Percentiles rank a stretch among this genome's conserved stretches.
These are phyloP conservation scores for Calyptomena viridis DNA, from an alignment of 2,113 vertebrate genomes.

Conservation along the genomic window DNA sequence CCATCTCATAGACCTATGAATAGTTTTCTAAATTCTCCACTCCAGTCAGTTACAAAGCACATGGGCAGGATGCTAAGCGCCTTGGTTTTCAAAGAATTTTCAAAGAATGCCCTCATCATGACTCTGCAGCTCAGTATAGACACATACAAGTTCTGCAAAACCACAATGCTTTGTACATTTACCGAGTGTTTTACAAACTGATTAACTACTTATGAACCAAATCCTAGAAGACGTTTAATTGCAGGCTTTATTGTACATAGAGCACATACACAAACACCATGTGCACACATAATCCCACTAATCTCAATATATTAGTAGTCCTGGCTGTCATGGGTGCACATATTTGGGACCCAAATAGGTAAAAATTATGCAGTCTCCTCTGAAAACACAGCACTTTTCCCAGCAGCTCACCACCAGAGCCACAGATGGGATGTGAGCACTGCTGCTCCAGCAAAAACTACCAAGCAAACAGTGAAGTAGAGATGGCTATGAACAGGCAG, in stretches of 20 bases:
- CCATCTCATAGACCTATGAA: background rate
- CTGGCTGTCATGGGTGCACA: background rate
- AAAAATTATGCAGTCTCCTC: background rate
- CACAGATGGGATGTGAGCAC: background rate
- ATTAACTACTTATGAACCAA: background rate
- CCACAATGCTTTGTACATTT: background rate
- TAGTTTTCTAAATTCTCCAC: background rate
- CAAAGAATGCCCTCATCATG: background rate
- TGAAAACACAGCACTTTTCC: background rate
- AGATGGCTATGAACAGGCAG: background rate
- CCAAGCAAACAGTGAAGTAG: fast-evolving
- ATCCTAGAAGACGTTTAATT: background rate
- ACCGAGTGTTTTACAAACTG: background rate
- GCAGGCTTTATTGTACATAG: background rate
- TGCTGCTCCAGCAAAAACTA: background rate
- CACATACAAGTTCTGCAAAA: background rate
- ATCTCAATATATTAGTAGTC: background rate
- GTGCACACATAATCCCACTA: background rate
- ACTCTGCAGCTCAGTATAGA: background rate
- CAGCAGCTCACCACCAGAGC: background rate
- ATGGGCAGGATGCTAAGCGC: background rate
- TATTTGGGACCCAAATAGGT: background rate
- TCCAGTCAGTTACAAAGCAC: background rate
- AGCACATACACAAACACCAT: background rate
- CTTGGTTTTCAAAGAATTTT: background rate